A percentile compares a stretch with the other conserved stretches of the same genome.
phyloP scores from a whole-genome alignment of 2,113 vertebrate genomes.

The Tichodroma muraria region DNA sequence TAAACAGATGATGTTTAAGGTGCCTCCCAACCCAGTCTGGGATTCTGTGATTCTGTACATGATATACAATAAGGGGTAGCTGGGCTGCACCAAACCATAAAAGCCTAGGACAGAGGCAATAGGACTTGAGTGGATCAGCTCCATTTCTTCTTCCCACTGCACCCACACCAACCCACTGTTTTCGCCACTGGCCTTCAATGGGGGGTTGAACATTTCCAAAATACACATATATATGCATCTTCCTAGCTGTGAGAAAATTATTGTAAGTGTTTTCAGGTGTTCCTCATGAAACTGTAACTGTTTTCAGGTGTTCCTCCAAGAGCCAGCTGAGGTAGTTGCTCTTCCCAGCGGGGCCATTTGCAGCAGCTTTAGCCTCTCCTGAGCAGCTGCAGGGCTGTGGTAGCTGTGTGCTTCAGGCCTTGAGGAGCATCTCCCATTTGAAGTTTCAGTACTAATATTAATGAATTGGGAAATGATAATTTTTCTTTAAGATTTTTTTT shows the following conservation, averaged over 20 bases:
- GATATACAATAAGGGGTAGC: neutral
- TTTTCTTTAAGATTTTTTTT: neutral
- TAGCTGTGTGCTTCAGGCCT: neutral
- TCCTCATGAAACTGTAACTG: neutral
- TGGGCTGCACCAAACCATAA: neutral
- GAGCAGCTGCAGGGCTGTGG: neutral
- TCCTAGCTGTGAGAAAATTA: neutral
- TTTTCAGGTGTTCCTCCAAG: neutral
- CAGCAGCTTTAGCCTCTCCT: neutral
- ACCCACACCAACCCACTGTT: fast-evolving
- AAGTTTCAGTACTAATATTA: neutral
- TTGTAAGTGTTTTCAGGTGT: neutral
- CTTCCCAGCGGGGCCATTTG: neutral
- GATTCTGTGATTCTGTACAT: neutral
- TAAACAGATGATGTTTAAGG: neutral
- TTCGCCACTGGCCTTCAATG: fast-evolving
- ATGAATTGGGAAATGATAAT: neutral
- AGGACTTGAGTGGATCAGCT: neutral
- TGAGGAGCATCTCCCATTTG: neutral
- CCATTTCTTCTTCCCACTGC: fast-evolving
- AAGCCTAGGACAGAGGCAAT: neutral
- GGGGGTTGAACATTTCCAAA: neutral
- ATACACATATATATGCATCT: fast-evolving
- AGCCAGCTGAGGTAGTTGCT: neutral
- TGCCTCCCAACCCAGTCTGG: neutral